These are phyloP conservation scores for Drosophila meridionalis DNA, from an alignment of 2,888 invertebrate species.

Conservation along the genomic window DNA sequence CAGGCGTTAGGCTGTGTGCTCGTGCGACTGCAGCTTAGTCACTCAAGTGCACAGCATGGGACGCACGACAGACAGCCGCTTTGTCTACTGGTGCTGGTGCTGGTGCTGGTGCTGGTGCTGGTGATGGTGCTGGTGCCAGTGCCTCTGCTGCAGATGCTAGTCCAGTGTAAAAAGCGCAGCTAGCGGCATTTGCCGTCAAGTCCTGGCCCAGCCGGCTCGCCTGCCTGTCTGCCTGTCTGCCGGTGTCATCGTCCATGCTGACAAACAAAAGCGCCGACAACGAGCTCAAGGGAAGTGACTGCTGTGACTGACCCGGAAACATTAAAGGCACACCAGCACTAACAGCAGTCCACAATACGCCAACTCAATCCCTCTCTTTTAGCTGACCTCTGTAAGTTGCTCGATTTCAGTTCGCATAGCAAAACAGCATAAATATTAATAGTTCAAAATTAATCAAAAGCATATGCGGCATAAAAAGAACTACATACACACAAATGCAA, in stretches of 20 bases:
- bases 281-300: slow-evolving; percentile 79
- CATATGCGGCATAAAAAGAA: slow-evolving; percentile 25
- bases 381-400: slow-evolving; percentile 2
- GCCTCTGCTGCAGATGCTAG: slow-evolving; percentile 17
- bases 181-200: slow-evolving; percentile 65
- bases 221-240: slow-evolving; percentile 36
- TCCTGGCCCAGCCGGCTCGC: slow-evolving; percentile 28
- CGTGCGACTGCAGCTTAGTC: slow-evolving; percentile 70
- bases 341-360: slow-evolving; percentile 19
- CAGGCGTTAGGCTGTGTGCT: slow-evolving; percentile 50
- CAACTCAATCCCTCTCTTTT: background rate
- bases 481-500: slow-evolving; percentile 49
- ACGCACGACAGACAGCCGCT: slow-evolving; percentile 32
- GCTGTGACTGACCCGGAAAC: slow-evolving; percentile 80
- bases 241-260: slow-evolving; percentile 79
- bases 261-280: slow-evolving; percentile 79
- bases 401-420: slow-evolving; percentile 30
- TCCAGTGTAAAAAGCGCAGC: slow-evolving; percentile 74
- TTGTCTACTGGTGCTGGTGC: slow-evolving; percentile 44
- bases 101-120: slow-evolving; percentile 50
- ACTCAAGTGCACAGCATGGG: slow-evolving; percentile 75
- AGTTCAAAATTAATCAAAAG: slow-evolving; percentile 72
- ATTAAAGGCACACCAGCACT: slow-evolving; percentile 62
- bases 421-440: slow-evolving; percentile 75
- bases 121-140: slow-evolving; percentile 29